Evolutionary conservation across 2,888 invertebrate species (phyloP).

Genomic region (Thysanoteuthis rhombus): DNA sequence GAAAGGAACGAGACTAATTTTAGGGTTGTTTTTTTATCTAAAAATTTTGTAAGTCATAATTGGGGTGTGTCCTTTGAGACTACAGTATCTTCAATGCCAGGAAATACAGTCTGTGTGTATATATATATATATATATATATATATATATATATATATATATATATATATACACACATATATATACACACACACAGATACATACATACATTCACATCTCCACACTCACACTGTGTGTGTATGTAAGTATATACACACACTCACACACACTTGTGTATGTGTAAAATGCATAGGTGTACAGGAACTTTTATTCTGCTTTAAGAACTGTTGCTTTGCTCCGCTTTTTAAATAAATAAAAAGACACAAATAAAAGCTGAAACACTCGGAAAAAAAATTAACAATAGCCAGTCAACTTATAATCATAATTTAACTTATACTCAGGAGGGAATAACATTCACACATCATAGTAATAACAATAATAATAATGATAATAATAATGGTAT

Average conservation of each 20-base stretch:
- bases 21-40: too few relatives aligned
- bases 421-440: neutral
- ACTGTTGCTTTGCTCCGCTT: neutral
- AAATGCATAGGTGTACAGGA: neutral
- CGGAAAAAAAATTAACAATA: neutral
- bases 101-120: neutral
- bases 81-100: neutral
- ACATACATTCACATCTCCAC: neutral
- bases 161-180: neutral
- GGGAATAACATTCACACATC: neutral
- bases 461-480: constrained; percentile 12
- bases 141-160: neutral
- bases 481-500: neutral
- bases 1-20: too few relatives aligned
- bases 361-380: neutral
- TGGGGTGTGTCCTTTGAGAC: too few relatives aligned
- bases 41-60: too few relatives aligned
- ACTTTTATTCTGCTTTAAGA: neutral
- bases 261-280: neutral
- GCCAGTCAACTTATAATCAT: neutral
- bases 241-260: neutral
- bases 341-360: neutral
- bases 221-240: neutral
- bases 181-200: neutral
- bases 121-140: neutral